Percentiles rank a stretch among this genome's conserved stretches.
Evolutionary conservation across 1,140 invertebrate genomes (phyloP).

Genomic region (Heliconius nattereri): DNA sequence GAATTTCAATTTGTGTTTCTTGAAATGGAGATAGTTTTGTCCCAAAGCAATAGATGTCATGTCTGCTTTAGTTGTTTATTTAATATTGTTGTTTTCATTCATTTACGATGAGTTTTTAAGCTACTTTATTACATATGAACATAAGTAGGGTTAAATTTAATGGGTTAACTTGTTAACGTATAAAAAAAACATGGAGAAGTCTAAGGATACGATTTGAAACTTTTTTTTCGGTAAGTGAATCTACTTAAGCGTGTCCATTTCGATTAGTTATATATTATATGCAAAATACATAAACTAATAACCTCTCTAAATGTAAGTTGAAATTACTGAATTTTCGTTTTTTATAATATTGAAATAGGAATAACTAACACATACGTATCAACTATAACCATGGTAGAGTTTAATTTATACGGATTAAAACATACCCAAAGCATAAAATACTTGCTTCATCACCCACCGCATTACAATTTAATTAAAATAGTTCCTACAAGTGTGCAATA

Average conservation of each 20-base stretch:
- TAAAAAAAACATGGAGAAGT: too few relatives aligned
- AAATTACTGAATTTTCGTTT: too few relatives aligned
- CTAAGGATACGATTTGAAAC: too few relatives aligned
- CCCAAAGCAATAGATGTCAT: conserved; percentile 2
- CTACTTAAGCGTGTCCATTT: too few relatives aligned
- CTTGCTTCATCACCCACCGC: conserved; percentile 1
- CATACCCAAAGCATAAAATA: background rate
- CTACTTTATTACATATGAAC: background rate
- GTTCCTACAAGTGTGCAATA: conserved; percentile 26
- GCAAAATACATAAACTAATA: too few relatives aligned
- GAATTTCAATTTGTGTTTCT: conserved; percentile 21
- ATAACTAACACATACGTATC: too few relatives aligned
- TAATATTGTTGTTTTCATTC: background rate
- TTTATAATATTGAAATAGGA: too few relatives aligned
- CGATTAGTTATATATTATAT: too few relatives aligned
- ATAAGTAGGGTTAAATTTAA: too few relatives aligned
- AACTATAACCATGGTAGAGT: background rate
- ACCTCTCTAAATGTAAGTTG: too few relatives aligned
- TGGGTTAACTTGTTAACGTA: too few relatives aligned
- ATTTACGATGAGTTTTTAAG: background rate
- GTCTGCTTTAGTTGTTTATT: background rate
- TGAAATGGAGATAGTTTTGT: conserved; percentile 21
- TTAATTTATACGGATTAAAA: background rate
- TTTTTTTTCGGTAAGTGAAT: too few relatives aligned
- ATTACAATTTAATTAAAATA: conserved; percentile 40